Percentiles rank a stretch among this genome's conserved stretches.
phyloP scores from a whole-genome alignment of 2,113 vertebrate genomes.

The Boleophthalmus pectinirostris region DNA sequence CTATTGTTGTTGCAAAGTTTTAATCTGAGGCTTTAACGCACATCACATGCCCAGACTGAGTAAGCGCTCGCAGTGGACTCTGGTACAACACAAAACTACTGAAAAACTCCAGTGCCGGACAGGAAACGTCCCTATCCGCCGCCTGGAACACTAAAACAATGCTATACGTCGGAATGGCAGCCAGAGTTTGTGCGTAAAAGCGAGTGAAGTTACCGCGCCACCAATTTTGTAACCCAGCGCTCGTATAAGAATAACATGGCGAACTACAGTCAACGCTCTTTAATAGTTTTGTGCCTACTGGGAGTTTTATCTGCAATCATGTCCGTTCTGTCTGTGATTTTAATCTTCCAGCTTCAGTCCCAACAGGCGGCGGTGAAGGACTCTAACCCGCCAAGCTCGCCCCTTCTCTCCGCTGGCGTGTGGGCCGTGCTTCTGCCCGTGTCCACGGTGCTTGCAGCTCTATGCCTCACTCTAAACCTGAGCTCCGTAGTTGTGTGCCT shows the following conservation, averaged over 20 bases:
- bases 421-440: conserved; percentile 77
- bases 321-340: conserved; percentile 82
- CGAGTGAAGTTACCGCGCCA: conserved; percentile 6
- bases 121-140: conserved; percentile 9
- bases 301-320: conserved; percentile 83
- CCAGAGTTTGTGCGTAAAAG: conserved; percentile 8
- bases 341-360: conserved; percentile 86
- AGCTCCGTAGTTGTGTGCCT: conserved; percentile 82
- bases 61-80: conserved; percentile 29
- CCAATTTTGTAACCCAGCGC: neutral
- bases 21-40: conserved; percentile 74
- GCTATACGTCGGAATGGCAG: conserved; percentile 1
- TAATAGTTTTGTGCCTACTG: conserved; percentile 80
- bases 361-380: conserved; percentile 61
- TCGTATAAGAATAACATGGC: conserved; percentile 55
- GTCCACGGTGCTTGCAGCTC: conserved; percentile 79
- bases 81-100: conserved; percentile 31
- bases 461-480: conserved; percentile 84
- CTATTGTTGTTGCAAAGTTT: conserved; percentile 72
- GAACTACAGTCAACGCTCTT: conserved; percentile 78
- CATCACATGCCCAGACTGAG: conserved; percentile 72
- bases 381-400: conserved; percentile 21
- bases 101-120: conserved; percentile 18
- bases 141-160: neutral
- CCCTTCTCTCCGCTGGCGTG: conserved; percentile 57